Base-by-base conservation (phyloP, 2,113 vertebrate species). In the Leptobrachium ailaonicum region DNA sequence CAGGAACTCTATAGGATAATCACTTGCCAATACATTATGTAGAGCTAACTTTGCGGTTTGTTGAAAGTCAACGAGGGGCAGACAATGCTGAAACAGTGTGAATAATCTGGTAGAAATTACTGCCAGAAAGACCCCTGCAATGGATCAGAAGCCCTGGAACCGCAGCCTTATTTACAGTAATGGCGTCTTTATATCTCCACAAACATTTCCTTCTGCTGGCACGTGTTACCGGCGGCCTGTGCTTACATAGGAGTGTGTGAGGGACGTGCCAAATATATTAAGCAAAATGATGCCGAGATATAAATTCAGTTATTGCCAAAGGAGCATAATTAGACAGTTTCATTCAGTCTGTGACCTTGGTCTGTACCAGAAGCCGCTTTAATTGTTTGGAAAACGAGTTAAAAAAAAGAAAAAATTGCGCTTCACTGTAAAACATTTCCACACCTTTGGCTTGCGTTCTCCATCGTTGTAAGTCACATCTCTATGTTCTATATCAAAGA, bases 1-100 rank as follows among this genome's bases (percentile, higher is more conserved):
- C 40, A 69, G 54, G 0, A 0, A 20, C 45, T 58, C 6, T 11
- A 11, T 74, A 9, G 0, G 50, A 41, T 58, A 14, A 32, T 71
- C 75, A 68, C 6, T n/a, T 54, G 43, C 73, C 82, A 68, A 71
- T 7, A 56, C 78, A 62, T 62, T 56, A 42, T 8, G 0, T 60
- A 12, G 64, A 47, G 13, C 79, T 76, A 82, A 73, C 64, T 56
- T 42, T 60, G 45, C 41, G 53, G 41, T 50, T 50, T 11, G 9
- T n/a, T 83, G 75, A 78, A 80, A 78, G 60, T 66, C 45, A 82
- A 1, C 12, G 7, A 64, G 73, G 13, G 45, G n/a, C n/a, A 13
- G 41, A 8, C 6, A 0, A 13, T 3, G 1, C 32, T 80, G 7
- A 32, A 43, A 20, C 40, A 0, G 47, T 42, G 41, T 47, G 53